phyloP scores from a whole-genome alignment of 2,888 invertebrate species.

The Melanchra persicariae region DNA sequence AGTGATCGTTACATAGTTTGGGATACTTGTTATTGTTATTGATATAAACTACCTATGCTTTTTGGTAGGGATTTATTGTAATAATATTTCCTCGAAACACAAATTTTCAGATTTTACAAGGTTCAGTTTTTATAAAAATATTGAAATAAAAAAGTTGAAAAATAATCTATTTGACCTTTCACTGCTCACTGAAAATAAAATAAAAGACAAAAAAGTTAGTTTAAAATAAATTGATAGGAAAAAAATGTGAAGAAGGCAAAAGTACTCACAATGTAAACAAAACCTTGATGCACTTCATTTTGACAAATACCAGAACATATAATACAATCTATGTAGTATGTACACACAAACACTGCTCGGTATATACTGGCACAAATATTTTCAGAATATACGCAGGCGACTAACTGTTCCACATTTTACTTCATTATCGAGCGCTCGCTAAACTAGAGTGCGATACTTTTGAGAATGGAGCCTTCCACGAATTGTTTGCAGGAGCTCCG shows the following conservation, averaged over 20 bases:
- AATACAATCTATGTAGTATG: conserved; percentile 40
- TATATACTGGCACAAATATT: conserved; percentile 66
- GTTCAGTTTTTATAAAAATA: too few species aligned
- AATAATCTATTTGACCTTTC: neutral
- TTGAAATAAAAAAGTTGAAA: too few species aligned
- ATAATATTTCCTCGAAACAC: too few species aligned
- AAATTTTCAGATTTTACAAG: too few species aligned
- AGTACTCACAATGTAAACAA: conserved; percentile 74
- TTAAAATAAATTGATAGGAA: neutral
- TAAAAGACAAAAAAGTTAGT: neutral
- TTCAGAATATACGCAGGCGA: conserved; percentile 55
- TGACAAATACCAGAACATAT: conserved; percentile 30
- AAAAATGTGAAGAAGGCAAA: neutral
- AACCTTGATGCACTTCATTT: conserved; percentile 69
- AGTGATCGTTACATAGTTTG: neutral
- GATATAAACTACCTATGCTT: too few species aligned
- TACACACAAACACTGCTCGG: conserved; percentile 65
- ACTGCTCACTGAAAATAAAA: neutral
- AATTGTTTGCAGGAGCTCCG: neutral
- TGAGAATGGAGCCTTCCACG: conserved; percentile 16
- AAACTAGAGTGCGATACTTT: conserved; percentile 67
- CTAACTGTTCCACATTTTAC: conserved; percentile 67
- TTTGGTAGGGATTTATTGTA: too few species aligned
- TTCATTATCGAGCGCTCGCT: conserved; percentile 75
- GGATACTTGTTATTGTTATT: too few species aligned